Conservation (phyloP, 1,140 invertebrate species). For the Cardiocondyla obscurior region DNA sequence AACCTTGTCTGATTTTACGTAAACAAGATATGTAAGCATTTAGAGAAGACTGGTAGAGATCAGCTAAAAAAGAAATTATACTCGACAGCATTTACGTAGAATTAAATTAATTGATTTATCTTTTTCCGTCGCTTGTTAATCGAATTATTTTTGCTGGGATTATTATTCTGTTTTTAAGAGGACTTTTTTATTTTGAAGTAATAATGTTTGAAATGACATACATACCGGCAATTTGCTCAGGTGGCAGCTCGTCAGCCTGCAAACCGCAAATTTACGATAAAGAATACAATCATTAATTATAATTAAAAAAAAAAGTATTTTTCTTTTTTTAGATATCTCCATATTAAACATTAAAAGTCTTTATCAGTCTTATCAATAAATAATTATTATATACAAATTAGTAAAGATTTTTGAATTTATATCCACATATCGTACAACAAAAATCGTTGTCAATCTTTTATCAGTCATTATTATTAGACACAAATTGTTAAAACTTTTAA, state of each 20-base stretch:
- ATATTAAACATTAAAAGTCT: background rate
- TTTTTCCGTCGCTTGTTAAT: background rate
- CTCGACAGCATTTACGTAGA: background rate
- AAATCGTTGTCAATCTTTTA: background rate
- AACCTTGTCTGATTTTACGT: background rate
- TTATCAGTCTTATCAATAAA: background rate
- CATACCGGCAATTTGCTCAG: slow-evolving; percentile 87
- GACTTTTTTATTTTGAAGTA: no score
- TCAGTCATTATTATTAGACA: background rate
- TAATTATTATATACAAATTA: background rate
- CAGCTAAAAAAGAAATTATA: background rate
- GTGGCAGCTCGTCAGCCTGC: slow-evolving; percentile 86
- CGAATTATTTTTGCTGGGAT: background rate
- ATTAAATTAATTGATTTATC: background rate
- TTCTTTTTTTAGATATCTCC: background rate
- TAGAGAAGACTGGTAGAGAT: background rate
- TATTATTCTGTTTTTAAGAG: slow-evolving; percentile 1
- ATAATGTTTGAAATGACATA: slow-evolving; percentile 50
- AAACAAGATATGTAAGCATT: background rate
- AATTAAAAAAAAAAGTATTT: background rate
- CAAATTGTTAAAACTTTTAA: slow-evolving; percentile 18
- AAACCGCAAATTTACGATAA: slow-evolving; percentile 55
- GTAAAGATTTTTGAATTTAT: slow-evolving; percentile 20
- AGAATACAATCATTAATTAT: background rate
- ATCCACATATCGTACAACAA: background rate